Evolutionary conservation across 2,113 vertebrate species (phyloP).

Genomic region (Campylomormyrus numenius): DNA sequence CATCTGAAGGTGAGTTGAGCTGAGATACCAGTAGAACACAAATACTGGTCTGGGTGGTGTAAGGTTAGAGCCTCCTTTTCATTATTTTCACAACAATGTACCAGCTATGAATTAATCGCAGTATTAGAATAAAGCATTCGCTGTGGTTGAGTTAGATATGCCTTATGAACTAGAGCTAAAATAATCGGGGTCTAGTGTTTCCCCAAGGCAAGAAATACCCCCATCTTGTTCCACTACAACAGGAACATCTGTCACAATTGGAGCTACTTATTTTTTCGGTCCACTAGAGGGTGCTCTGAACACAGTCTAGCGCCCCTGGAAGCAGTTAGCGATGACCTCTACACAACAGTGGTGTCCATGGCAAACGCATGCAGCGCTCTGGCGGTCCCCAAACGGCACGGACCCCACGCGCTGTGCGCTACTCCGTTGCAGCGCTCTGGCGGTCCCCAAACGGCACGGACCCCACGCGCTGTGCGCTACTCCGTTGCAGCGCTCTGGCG

Average conservation of each 20-base stretch:
- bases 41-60: background rate
- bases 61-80: background rate
- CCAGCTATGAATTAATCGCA: background rate
- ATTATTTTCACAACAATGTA: background rate
- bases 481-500: background rate
- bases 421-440: background rate
- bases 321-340: background rate
- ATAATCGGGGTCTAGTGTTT: background rate
- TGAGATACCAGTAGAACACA: background rate
- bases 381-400: background rate
- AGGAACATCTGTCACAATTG: background rate
- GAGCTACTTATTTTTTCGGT: background rate
- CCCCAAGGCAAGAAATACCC: background rate
- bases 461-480: background rate
- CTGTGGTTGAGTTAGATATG: background rate
- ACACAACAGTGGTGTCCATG: background rate
- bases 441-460: background rate
- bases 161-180: background rate
- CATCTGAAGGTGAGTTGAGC: background rate
- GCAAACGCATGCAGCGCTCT: background rate
- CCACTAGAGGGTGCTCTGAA: conserved; percentile 35
- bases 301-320: background rate
- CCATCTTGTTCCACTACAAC: background rate
- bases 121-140: background rate
- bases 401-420: background rate